Base-by-base conservation (phyloP, 2,888 invertebrate species). In the Nineta flava region DNA sequence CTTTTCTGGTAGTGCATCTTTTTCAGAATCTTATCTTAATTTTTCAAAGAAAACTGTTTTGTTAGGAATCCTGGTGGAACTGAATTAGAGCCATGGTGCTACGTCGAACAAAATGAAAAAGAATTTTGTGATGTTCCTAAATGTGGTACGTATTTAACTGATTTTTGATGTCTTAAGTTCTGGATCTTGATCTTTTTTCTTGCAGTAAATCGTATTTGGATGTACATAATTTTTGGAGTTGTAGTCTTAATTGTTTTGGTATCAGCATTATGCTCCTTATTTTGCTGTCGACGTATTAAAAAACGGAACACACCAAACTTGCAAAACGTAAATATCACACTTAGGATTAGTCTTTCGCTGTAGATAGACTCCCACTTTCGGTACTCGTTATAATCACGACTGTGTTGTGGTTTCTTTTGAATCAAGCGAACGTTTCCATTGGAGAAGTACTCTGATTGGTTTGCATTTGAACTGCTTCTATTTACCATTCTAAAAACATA, bases 51-150 rank as follows among this genome's bases (percentile, higher is more conserved):
- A n/a, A n/a, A n/a, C n/a, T n/a, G n/a, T 26, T 26, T 26, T 26
- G 26, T 6, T 26, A 81, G 95, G 53, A 96, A 97, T 68, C 96
- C 96, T 34, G 90, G 86, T 19, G 83, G 83, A 31, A 70, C 76
- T 1, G 83, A 87, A 63, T 63, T 72, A 1, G 83, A 83, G 56
- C 96, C 96, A 0, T 97, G 95, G 88, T 97, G 96, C 68, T 88
- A 80, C 57, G 78, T 84, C 13, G 80, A 79, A 52, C 80, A 81
- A 59, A 77, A 77, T 57, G 79, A 81, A 55, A 81, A 80, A 60
- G 91, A 93, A 63, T 68, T 79, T 50, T 97, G 96, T 67, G 78
- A 85, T 59, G 83, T 97, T 57, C 85, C 85, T 15, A 85, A 85
- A 68, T 96, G 96, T 74, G 73, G 82, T 81, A 63, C 2, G 13